Evolutionary conservation across 92 coral and sea anemone genomes (phyloP), one percentile per base, ranked within the genome.

Genomic region (Plumapathes pennacea): DNA sequence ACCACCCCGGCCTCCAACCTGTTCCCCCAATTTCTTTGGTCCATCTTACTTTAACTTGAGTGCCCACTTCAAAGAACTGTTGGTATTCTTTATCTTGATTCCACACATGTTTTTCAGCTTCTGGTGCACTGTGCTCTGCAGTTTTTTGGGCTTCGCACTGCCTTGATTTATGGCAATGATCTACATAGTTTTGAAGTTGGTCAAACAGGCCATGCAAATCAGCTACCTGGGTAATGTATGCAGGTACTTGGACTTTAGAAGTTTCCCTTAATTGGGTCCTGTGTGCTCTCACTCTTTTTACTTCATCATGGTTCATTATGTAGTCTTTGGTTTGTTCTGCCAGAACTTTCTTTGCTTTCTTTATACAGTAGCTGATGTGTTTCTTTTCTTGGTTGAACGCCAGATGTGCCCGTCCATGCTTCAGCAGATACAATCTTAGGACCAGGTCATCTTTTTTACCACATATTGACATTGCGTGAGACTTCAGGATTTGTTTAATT

Each of bases 1-100:
- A 62, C 79, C 79, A 82, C 0, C 89, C 89, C 32, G 79, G 60
- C 11, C 62, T 56, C 84, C 84, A 76, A 0, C 71, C 69, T 7
- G 78, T 55, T 15, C 70, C 84, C 13, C 84, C 89, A 10, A 82
- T 69, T 49, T 82, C 84, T 25, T 72, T 60, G 2, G 61, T 48
- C 90, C 90, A 84, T 30, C 48, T 57, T 0, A 71, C 48, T 67
- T 48, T 71, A 12, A 77, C 58, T 13, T 57, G 36, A 6, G 37
- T 52, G 3, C 90, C 85, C 25, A 84, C 44, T 60, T 78, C 85
- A 18, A 65, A 76, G 27, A 64, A 59, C 10, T 72, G 73, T 54
- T 66, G 37, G 1, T 34, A 62, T 41, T 52, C 44, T 50, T 3
- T 10, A 50, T 50, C 6, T 46, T 31, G 2, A 22, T n/a, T n/a